Percentiles rank a stretch among this genome's conserved stretches.
phyloP scores from a whole-genome alignment of 2,888 invertebrate genomes.

The Aphodius granarius region DNA sequence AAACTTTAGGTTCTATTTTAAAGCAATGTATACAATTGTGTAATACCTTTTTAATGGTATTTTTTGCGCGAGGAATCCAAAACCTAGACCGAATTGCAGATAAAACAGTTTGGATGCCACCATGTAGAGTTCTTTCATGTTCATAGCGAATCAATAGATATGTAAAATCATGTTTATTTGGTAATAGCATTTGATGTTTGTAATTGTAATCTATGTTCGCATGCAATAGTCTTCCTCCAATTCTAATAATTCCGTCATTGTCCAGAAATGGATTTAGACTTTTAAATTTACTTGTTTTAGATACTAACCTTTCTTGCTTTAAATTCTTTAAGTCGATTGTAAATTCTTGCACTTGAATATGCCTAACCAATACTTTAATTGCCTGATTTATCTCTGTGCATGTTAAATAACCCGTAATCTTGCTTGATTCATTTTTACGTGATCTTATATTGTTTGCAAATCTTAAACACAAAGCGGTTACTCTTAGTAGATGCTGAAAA shows the following conservation, averaged over 20 bases:
- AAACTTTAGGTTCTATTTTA: background rate
- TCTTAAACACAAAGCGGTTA: no score
- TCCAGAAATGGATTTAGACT: constrained; percentile 13
- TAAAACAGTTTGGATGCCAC: constrained; percentile 35
- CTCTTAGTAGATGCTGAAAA: no score
- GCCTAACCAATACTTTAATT: no score
- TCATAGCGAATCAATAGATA: constrained; percentile 10
- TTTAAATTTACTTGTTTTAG: no score
- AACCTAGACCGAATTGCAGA: constrained; percentile 23
- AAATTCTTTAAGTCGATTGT: no score
- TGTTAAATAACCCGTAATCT: no score
- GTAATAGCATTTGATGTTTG: constrained; percentile 9
- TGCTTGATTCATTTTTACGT: no score
- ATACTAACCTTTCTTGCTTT: no score
- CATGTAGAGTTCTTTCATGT: constrained; percentile 24
- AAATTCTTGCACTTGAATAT: no score
- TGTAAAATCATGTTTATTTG: constrained; percentile 1
- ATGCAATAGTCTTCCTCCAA: constrained; percentile 3
- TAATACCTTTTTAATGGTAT: constrained; percentile 17
- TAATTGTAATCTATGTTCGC: background rate
- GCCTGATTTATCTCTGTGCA: no score
- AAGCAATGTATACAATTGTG: constrained; percentile 21
- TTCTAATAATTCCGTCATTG: constrained; percentile 1
- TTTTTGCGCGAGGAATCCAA: constrained; percentile 24
- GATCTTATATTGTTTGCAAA: no score